Evolutionary conservation across 2,888 invertebrate genomes (phyloP), one percentile per base, ranked within the genome.

Genomic region (Hydriomena furcata): DNA sequence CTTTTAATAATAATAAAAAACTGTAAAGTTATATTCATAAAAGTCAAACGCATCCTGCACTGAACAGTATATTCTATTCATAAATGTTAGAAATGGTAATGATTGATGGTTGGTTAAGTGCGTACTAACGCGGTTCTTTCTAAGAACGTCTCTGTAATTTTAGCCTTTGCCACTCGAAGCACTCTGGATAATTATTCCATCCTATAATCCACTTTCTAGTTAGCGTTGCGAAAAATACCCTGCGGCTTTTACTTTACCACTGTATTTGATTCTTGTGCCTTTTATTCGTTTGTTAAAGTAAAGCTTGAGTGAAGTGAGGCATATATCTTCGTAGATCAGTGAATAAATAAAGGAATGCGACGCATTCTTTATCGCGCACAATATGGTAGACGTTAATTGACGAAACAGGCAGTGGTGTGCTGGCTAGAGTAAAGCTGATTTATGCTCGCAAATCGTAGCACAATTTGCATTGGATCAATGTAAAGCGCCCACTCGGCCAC

Each of bases 381-480:
- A 75, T 82, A 79, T 75, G 65, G 67, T 61, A 71, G 75, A 81
- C 75, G 73, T 79, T 84, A 84, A 82, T 84, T 84, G 82, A 82
- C 74, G 76, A 82, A 81, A 79, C 71, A 66, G 71, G 61, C 71
- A 71, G 66, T 72, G 66, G 63, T 58, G 66, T 73, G 68, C 68
- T 66, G 55, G 67, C 66, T 52, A 61, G 60, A 55, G 60, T 43
- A 23, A 41, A 38, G 55, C 65, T 73, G 75, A 84, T 79, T 79
- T 83, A 82, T 81, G 73, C 73, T 67, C 71, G 69, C 76, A 76
- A 79, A 81, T 80, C 79, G 74, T 73, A 73, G 74, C 76, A 76
- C 76, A 75, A 84, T 84, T 86, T 83, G 81, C 83, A 84, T 85
- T 75, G 73, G 73, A 83, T 82, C 79, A 82, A 77, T 82, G 80